Conservation (phyloP, 2,888 invertebrate species). For the Crocallis elinguaria region DNA sequence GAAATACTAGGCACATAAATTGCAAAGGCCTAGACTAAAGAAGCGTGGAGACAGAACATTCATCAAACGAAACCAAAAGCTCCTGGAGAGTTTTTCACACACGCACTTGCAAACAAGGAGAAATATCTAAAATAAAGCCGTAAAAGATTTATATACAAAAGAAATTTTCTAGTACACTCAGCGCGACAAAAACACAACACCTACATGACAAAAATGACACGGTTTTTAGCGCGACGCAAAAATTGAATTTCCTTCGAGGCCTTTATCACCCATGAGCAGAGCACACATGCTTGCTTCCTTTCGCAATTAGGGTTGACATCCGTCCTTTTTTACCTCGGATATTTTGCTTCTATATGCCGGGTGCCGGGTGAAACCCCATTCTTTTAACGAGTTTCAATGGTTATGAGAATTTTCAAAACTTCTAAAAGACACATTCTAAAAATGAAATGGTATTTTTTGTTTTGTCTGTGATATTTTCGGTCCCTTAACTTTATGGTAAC, state of each 20-base stretch:
- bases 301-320: slow-evolving; percentile 15
- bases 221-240: slow-evolving; percentile 21
- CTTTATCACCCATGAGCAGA: slow-evolving; percentile 16
- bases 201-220: slow-evolving; percentile 1
- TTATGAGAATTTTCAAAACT: neutral
- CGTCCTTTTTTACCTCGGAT: slow-evolving; percentile 8
- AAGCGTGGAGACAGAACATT: too few relatives aligned
- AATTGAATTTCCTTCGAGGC: slow-evolving; percentile 33
- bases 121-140: too few relatives aligned
- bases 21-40: too few relatives aligned
- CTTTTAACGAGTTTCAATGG: neutral
- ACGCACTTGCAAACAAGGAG: too few relatives aligned
- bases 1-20: too few relatives aligned
- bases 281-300: slow-evolving; percentile 11
- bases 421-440: neutral
- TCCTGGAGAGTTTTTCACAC: too few relatives aligned
- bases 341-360: too few relatives aligned
- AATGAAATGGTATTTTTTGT: too few relatives aligned
- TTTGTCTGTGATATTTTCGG: neutral
- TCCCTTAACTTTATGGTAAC: neutral
- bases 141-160: too few relatives aligned
- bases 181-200: slow-evolving; percentile 11
- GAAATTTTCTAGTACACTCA: neutral
- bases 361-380: too few relatives aligned
- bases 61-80: too few relatives aligned